phyloP scores from a whole-genome alignment of 2,113 vertebrate species.

The Ancistrus triradiatus region DNA sequence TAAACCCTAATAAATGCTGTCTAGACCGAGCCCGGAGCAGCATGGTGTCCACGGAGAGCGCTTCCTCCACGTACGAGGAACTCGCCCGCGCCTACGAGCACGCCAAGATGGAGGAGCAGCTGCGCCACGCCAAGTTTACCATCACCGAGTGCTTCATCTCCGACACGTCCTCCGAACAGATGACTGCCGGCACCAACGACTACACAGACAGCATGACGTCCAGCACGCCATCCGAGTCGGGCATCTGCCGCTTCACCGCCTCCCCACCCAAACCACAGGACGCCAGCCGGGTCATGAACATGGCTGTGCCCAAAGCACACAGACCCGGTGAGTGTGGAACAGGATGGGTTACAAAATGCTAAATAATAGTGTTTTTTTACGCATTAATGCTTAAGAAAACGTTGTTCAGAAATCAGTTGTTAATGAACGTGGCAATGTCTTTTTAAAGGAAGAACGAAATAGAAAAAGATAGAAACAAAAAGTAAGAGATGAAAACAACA shows the following conservation, averaged over 20 bases:
- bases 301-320: slow-evolving; percentile 97
- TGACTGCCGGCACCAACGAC: slow-evolving; percentile 97
- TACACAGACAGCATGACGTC: slow-evolving; percentile 98
- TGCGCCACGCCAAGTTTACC: slow-evolving; percentile 98
- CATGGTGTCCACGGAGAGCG: slow-evolving; percentile 99
- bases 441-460: too few relatives aligned
- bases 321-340: slow-evolving; percentile 82
- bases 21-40: slow-evolving; percentile 96
- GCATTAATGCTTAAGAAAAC: too few relatives aligned
- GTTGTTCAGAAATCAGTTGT: too few relatives aligned
- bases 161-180: slow-evolving; percentile 95
- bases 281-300: slow-evolving; percentile 90
- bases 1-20: too few relatives aligned
- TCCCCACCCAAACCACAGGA: slow-evolving; percentile 98
- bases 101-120: slow-evolving; percentile 98
- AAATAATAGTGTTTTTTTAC: too few relatives aligned
- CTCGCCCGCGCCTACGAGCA: slow-evolving; percentile 96
- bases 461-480: too few relatives aligned
- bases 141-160: slow-evolving; percentile 99
- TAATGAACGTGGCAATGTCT: too few relatives aligned
- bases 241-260: slow-evolving; percentile 97
- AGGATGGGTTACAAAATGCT: too few relatives aligned
- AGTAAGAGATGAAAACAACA: too few relatives aligned
- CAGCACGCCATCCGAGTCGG: slow-evolving; percentile 97
- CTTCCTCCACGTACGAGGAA: slow-evolving; percentile 97